These are phyloP conservation scores for Danio rerio DNA, from an alignment of 2,113 vertebrate species.

Conservation along the genomic window GRCz12tu NC_133182.1:42679501-42680000, in stretches of 20 bases:
- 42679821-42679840: not conserved
- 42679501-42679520: slow-evolving; percentile 23
- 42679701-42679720: slow-evolving; percentile 21
- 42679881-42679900: no score
- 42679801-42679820: not conserved
- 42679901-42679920: no score
- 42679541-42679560: slow-evolving; percentile 9
- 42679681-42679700: slow-evolving; percentile 22
- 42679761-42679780: not conserved
- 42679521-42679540: slow-evolving; percentile 6
- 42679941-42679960: no score
- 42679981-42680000: no score
- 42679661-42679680: slow-evolving; percentile 22
- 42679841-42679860: not conserved
- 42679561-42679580: slow-evolving; percentile 5
- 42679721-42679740: slow-evolving; percentile 30
- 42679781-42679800: not conserved
- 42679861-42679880: no score
- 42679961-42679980: no score
- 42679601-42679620: not conserved
- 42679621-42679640: slow-evolving; percentile 41
- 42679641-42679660: slow-evolving; percentile 31
- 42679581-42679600: slow-evolving; percentile 34
- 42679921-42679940: no score
- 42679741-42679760: not conserved